Base-by-base conservation (phyloP, 2,888 invertebrate species). In the Epicampocera succincta region DNA sequence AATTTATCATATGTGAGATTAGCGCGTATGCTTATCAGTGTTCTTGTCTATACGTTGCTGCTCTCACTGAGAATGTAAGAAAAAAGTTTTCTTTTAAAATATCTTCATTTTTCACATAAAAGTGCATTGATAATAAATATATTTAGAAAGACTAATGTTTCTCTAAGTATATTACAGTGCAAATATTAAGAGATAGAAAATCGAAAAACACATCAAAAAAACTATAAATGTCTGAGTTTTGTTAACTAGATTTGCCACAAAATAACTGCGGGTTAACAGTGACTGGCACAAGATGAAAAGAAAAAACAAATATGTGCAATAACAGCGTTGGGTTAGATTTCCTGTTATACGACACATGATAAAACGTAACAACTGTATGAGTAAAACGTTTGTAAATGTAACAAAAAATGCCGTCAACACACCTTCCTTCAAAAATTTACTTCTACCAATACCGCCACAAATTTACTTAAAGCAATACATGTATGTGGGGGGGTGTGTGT, bases 211-310 rank as follows among this genome's bases (percentile, higher is more conserved):
- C 15, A 52, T 9, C 2, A 25, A 56, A 56, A 46, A 81, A 44
- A 56, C 52, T 76, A 72, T 61, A 68, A 77, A 82, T 72, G 82
- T 75, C 82, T 82, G 82, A 29, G 82, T 78, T 78, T 71, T 82
- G 74, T 78, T 82, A 82, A 82, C 78, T 42, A 68, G 84, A 85
- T 72, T 82, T 81, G 79, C 78, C 80, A 80, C 79, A 72, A 77
- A 82, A 85, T 86, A 86, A 87, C 85, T 86, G 84, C 85, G 84
- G 83, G 84, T 73, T 60, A 76, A 76, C 76, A 80, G 61, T 83
- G 76, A 65, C n/a, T 58, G 61, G 8, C 56, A 68, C 8, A 25
- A 42, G 21, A 21, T 52, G 46, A 33, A 58, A 56, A 50, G 40
- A 85, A 81, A 84, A 84, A 69, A 73, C 63, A n/a, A 33, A 33